Conservation (phyloP, 1,140 invertebrate genomes). For the Drosophila persimilis region DNA sequence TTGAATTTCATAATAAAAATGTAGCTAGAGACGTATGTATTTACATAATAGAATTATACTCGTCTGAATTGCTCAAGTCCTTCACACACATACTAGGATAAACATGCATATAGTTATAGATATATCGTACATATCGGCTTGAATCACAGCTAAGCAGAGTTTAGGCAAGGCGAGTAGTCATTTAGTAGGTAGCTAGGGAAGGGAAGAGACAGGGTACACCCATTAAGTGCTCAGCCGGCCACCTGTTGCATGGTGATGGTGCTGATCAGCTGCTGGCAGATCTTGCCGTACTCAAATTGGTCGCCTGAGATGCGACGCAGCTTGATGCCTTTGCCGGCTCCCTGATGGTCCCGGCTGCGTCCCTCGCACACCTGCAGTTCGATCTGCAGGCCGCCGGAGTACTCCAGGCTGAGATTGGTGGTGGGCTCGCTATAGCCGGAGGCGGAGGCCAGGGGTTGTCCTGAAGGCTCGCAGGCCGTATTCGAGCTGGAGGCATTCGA, state of each 20-base stretch:
- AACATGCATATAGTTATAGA: slow-evolving; percentile 3
- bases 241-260: slow-evolving; percentile 90
- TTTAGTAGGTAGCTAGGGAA: slow-evolving; percentile 25
- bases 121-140: slow-evolving; percentile 63
- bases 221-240: slow-evolving; percentile 48
- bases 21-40: too few species aligned
- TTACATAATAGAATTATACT: too few species aligned
- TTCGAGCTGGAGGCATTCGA: slow-evolving; percentile 66
- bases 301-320: slow-evolving; percentile 96
- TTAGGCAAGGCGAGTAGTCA: slow-evolving; percentile 70
- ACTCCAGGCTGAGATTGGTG: slow-evolving; percentile 88
- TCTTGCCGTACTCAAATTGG: slow-evolving; percentile 93
- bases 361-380: slow-evolving; percentile 92
- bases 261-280: slow-evolving; percentile 95
- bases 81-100: slow-evolving; percentile 27
- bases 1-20: neutral
- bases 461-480: slow-evolving; percentile 26
- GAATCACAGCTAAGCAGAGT: slow-evolving; percentile 77
- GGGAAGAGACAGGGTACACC: neutral
- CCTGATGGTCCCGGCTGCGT: slow-evolving; percentile 87
- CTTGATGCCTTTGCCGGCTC: slow-evolving; percentile 89
- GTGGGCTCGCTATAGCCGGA: slow-evolving; percentile 67
- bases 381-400: slow-evolving; percentile 93
- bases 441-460: slow-evolving; percentile 1
- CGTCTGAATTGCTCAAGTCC: slow-evolving; percentile 15